Evolutionary conservation across 2,888 invertebrate genomes (phyloP), one percentile per base, ranked within the genome.

Genomic region (Caenorhabditis drosophilae): DNA sequence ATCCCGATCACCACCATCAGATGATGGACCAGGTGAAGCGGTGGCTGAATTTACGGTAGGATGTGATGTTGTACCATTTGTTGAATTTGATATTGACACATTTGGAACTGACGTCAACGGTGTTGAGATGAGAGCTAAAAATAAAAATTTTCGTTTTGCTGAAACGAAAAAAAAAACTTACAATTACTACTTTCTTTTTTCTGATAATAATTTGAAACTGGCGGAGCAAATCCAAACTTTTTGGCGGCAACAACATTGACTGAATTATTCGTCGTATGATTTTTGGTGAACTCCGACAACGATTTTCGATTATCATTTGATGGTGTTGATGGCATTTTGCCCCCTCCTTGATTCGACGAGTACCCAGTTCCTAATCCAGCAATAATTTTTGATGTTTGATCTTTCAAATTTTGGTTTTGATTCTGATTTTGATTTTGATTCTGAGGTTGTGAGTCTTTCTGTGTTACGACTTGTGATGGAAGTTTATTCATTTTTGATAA

Each of bases 191-290:
- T 68, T 15, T 71, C 70, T 40, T 73, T 75, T 35, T 70, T 50
- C 44, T 75, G 71, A 55, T 70, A 72, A 50, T 59, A 70, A 7
- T 57, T 48, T 0, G 73, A 48, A 6, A 70, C 70, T 0, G 69
- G 64, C n/a, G 67, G 63, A 11, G 70, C 61, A 4, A 69, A 54
- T 11, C 67, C 66, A 42, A 67, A 67, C 44, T 64, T 64, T 7
- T 52, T 55, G 31, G 70, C 69, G 6, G 78, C 76, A 9, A 74
- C 74, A 7, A 36, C 54, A n/a, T n/a, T n/a, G n/a, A n/a, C n/a
- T n/a, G n/a, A n/a, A n/a, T n/a, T n/a, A n/a, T n/a, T n/a, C 15
- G 68, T 68, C 12, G 76, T 76, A 46, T 74, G 67, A 18, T 20
- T 11, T 25, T 44, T 41, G 42, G 70, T 63, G 41, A 67, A 70